Evolutionary conservation across 2,888 invertebrate species (phyloP).

Genomic region (Poecilus cupreus): DNA sequence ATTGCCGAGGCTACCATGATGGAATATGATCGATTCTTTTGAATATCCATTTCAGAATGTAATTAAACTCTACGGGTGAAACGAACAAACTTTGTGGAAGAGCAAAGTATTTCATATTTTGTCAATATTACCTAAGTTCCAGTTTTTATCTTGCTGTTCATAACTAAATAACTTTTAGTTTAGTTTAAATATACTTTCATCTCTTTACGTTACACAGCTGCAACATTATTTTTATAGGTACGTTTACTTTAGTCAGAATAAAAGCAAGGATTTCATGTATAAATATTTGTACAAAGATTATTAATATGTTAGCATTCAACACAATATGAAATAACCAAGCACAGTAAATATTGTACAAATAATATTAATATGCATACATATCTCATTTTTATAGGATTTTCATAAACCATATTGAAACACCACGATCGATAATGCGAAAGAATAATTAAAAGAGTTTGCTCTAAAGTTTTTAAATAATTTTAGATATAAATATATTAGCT

Average conservation of each 20-base stretch:
- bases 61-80: constrained; percentile 20
- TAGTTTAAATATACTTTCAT: background rate
- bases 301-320: no score
- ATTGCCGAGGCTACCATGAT: constrained; percentile 14
- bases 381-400: no score
- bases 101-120: constrained; percentile 6
- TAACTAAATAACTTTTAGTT: background rate
- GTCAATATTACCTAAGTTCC: constrained; percentile 6
- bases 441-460: no score
- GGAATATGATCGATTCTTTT: constrained; percentile 30
- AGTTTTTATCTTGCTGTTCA: background rate
- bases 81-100: background rate
- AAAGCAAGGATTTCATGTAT: no score
- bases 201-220: background rate
- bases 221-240: background rate
- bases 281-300: no score
- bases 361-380: no score
- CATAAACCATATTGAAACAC: no score
- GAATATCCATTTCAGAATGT: constrained; percentile 16
- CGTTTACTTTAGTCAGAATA: background rate
- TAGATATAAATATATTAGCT: no score
- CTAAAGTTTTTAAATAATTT: no score
- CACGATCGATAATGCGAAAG: no score
- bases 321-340: no score
- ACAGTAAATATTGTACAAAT: no score